phyloP scores from a whole-genome alignment of 1,140 invertebrate genomes.

The Trichonephila clavipes region DNA sequence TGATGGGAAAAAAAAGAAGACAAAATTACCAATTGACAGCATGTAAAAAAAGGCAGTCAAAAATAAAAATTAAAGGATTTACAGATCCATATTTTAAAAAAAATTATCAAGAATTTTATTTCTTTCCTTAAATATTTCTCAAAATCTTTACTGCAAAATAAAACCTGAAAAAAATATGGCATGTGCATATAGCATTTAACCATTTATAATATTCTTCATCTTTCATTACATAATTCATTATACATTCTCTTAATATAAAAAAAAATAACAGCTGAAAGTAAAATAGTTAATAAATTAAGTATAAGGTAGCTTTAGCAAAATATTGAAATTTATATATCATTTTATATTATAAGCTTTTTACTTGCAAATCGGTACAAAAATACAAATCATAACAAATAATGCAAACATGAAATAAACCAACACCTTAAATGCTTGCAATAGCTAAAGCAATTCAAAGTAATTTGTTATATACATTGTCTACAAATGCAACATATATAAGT shows the following conservation, averaged over 20 bases:
- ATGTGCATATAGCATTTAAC: too few relatives aligned
- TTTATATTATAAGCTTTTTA: not conserved
- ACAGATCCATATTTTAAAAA: too few relatives aligned
- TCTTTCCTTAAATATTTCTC: too few relatives aligned
- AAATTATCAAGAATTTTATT: too few relatives aligned
- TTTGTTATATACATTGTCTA: not conserved
- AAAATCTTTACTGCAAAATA: too few relatives aligned
- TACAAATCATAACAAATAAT: not conserved
- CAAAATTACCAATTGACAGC: not conserved
- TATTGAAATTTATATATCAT: not conserved
- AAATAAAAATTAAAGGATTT: too few relatives aligned
- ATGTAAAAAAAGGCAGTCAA: not conserved
- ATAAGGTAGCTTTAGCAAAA: not conserved
- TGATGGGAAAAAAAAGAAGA: not conserved
- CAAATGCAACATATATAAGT: not conserved
- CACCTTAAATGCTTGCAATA: conserved; percentile 8
- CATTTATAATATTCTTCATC: too few relatives aligned
- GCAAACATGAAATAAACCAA: not conserved
- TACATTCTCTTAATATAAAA: too few relatives aligned
- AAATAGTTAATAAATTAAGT: not conserved
- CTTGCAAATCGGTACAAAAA: not conserved
- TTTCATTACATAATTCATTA: too few relatives aligned
- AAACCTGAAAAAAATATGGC: too few relatives aligned
- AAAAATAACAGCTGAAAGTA: too few relatives aligned
- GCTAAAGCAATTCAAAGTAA: not conserved